Base-by-base conservation (phyloP, 2,888 invertebrate genomes). In the Autographa gamma region DNA sequence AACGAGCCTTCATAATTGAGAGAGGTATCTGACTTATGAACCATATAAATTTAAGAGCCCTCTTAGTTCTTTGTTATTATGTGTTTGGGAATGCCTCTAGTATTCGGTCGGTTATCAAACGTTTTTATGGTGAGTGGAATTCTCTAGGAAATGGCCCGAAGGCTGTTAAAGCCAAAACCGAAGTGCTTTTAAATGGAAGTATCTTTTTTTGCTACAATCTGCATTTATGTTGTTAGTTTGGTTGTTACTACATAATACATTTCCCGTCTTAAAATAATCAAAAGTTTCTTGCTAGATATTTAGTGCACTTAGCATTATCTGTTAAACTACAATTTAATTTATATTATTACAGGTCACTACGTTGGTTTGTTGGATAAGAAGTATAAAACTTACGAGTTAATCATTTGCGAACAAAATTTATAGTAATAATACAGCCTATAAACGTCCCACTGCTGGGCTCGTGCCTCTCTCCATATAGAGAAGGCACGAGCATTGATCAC, bases 1-100 rank as follows among this genome's bases (percentile, higher is more conserved):
- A 74, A 67, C 59, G 66, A 60, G 60, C 25, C 60, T 48, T 73
- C 76, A 73, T 87, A 84, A 84, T 82, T 85, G 79, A 77, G 70
- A 80, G 77, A 74, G 76, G 77, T 80, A 83, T 83, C 81, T 71
- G 69, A 67, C 84, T 85, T 86, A 89, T 86, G 87, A 85, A 70
- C 85, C 85, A 84, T 86, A 86, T 84, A 87, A 86, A 85, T 83
- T 87, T 85, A 79, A 87, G 83, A 83, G 77, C 79, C 66, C 71
- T 79, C 79, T 82, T 71, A 79, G 74, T 83, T 75, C 79, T 66
- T 62, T 69, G 52, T 66, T 72, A 79, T 85, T 82, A 81, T 77
- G 76, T 73, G 74, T 76, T 78, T 61, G 31, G 73, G 73, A 80
- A 85, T 79, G 73, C 77, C 75, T 77, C 68, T 66, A 54, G 58